These are phyloP conservation scores for Microdon myrmicae DNA, from an alignment of 2,888 invertebrate species.

Conservation along the genomic window DNA sequence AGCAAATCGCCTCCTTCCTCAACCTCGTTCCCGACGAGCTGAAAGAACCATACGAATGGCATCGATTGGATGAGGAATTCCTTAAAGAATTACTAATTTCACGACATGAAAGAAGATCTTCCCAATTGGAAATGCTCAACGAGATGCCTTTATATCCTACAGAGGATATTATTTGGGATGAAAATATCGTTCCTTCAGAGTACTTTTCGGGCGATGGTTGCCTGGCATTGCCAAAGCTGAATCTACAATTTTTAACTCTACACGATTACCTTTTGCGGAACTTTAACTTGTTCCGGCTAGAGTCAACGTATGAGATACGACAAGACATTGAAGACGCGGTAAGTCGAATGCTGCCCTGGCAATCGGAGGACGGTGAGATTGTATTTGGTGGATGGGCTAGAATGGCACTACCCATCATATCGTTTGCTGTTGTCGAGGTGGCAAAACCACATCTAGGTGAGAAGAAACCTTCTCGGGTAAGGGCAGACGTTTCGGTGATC, in stretches of 20 bases:
- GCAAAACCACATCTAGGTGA: constrained; percentile 93
- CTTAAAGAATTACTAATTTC: constrained; percentile 88
- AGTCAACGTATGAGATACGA: constrained; percentile 94
- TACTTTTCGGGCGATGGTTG: constrained; percentile 97
- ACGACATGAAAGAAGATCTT: constrained; percentile 87
- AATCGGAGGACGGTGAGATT: constrained; percentile 84
- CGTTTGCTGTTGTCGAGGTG: constrained; percentile 95
- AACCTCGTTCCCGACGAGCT: constrained; percentile 84
- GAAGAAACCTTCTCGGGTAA: constrained; percentile 92
- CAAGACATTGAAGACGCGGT: constrained; percentile 99
- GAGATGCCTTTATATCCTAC: constrained; percentile 99
- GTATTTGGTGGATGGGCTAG: constrained; percentile 99
- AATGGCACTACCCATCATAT: constrained; percentile 95
- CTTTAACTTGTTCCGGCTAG: constrained; percentile 95
- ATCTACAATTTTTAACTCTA: constrained; percentile 96
- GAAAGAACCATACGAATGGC: constrained; percentile 74
- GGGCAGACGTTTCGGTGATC: constrained; percentile 94
- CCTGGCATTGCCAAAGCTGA: constrained; percentile 95
- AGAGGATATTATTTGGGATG: constrained; percentile 98
- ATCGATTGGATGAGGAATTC: constrained; percentile 82
- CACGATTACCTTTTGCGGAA: constrained; percentile 98
- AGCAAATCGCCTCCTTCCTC: constrained; percentile 86
- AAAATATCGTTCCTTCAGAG: constrained; percentile 97
- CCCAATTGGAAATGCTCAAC: constrained; percentile 94
- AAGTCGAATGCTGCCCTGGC: constrained; percentile 94